Evolutionary conservation across 2,888 invertebrate species (phyloP), one percentile per base, ranked within the genome.

Genomic region (Ochropleura leucogaster): DNA sequence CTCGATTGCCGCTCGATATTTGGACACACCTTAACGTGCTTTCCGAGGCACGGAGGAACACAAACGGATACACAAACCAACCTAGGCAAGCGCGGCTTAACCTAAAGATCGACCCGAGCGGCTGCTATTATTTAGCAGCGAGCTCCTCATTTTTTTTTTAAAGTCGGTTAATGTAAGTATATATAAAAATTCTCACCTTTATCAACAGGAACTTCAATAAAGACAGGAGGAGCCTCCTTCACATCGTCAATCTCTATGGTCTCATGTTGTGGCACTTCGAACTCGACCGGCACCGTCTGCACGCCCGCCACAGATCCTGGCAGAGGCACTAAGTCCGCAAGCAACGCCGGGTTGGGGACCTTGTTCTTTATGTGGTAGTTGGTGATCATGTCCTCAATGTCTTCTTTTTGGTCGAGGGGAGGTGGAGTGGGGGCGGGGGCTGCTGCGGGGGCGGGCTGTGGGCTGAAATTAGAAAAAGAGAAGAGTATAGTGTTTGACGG

Each of bases 331-430:
- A 87, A 70, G 46, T 85, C 85, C 0, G 87, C 83, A 0, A 85
- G 49, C 4, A 87, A 79, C 0, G 85, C 72, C 0, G 78, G 71
- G 51, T 86, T 87, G 0, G 87, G 88, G n/a, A 89, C 88, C 51
- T 87, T 90, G 74, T 94, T 94, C 62, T 92, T 92, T 10, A 95
- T 95, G 49, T 94, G 93, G 69, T 95, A 95, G 74, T 94, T 92
- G 0, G 95, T 94, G 14, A 96, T 89, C 60, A 95, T 92, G 0
- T 95, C 95, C 62, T 96, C 95, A 0, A 96, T 93, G 60, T 96
- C 95, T 3, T 93, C 91, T 8, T 89, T 87, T 0, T 88, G 83
- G 30, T 87, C 86, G 3, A 78, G 42, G 12, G 79, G 7, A 8
- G 51, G 46, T 0, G 18, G 7, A 1, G 18, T 0, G 3, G 60